Evolutionary conservation across 2,113 vertebrate genomes (phyloP).

Genomic region (Aphyosemion australe): DNA sequence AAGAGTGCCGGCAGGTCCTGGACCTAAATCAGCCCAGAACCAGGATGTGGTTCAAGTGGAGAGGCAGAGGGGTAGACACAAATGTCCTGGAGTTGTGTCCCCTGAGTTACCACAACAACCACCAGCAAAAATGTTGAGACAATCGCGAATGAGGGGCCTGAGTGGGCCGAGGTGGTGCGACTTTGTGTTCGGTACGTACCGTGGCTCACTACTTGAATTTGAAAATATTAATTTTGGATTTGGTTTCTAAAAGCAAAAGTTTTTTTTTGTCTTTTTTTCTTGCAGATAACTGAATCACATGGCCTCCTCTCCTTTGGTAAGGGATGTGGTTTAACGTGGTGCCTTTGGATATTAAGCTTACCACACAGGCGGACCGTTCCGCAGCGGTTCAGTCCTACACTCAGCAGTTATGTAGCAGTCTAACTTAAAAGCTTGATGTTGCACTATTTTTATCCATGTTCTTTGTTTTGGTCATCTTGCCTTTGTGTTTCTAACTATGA

Average conservation of each 20-base stretch:
- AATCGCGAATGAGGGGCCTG: conserved; percentile 87
- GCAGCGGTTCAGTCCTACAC: conserved; percentile 68
- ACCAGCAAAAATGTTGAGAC: conserved; percentile 86
- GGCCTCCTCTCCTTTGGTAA: conserved; percentile 47
- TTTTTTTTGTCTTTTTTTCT: conserved; percentile 29
- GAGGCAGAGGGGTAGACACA: conserved; percentile 59
- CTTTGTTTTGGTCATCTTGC: conserved; percentile 40
- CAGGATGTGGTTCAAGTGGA: conserved; percentile 22
- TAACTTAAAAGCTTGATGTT: conserved; percentile 79
- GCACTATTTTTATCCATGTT: conserved; percentile 79
- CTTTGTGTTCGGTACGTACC: conserved; percentile 88
- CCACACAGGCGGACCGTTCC: conserved; percentile 58
- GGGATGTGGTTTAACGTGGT: conserved; percentile 67
- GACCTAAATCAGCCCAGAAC: conserved; percentile 42
- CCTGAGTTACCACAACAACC: conserved; percentile 62
- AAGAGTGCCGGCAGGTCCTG: conserved; percentile 29
- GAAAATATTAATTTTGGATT: neutral
- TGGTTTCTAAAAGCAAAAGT: neutral
- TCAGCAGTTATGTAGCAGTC: conserved; percentile 82
- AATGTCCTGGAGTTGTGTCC: conserved; percentile 43
- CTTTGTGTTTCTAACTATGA: conserved; percentile 45
- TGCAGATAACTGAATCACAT: conserved; percentile 62
- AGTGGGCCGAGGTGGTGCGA: conserved; percentile 86
- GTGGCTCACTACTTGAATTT: conserved; percentile 10
- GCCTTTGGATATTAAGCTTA: conserved; percentile 80